Conservation (phyloP, 2,888 invertebrate species). For the Calliscelio sp. region DNA sequence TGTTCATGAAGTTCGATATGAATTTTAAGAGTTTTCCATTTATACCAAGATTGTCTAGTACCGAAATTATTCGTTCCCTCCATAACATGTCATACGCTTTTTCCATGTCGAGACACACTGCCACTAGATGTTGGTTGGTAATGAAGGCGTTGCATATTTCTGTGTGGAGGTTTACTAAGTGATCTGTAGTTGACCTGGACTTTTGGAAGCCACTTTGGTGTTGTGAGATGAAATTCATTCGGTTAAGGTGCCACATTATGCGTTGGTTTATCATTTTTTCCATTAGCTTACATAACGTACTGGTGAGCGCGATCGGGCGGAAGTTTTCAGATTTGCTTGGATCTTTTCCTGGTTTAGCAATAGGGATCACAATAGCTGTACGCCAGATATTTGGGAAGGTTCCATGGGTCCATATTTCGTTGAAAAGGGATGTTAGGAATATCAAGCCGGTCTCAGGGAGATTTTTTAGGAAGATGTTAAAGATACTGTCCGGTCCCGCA, state of each 20-base stretch:
- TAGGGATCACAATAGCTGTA: not conserved
- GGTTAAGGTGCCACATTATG: constrained; percentile 28
- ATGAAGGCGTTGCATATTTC: constrained; percentile 20
- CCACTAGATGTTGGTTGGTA: constrained; percentile 60
- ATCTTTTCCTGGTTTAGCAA: not conserved
- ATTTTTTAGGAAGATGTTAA: not conserved
- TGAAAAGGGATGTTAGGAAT: not conserved
- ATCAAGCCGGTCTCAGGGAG: not conserved
- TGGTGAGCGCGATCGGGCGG: not conserved
- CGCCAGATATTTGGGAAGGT: not conserved
- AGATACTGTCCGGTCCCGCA: not conserved
- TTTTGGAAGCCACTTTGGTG: constrained; percentile 7
- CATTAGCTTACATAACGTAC: not conserved
- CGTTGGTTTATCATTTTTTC: constrained; percentile 39
- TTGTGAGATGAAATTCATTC: not conserved
- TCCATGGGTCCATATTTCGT: not conserved
- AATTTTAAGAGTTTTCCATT: not conserved
- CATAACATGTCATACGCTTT: constrained; percentile 67
- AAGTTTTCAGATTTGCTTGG: not conserved
- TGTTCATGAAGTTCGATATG: not conserved
- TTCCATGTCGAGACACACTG: constrained; percentile 61
- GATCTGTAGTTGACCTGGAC: constrained; percentile 4
- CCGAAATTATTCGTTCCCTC: not conserved
- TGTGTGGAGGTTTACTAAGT: not conserved
- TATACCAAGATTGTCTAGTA: not conserved